A percentile compares a stretch with the other conserved stretches of the same genome.
These are phyloP conservation scores for Crotophaga sulcirostris DNA, from an alignment of 2,113 vertebrate species.

Conservation along the genomic window DNA sequence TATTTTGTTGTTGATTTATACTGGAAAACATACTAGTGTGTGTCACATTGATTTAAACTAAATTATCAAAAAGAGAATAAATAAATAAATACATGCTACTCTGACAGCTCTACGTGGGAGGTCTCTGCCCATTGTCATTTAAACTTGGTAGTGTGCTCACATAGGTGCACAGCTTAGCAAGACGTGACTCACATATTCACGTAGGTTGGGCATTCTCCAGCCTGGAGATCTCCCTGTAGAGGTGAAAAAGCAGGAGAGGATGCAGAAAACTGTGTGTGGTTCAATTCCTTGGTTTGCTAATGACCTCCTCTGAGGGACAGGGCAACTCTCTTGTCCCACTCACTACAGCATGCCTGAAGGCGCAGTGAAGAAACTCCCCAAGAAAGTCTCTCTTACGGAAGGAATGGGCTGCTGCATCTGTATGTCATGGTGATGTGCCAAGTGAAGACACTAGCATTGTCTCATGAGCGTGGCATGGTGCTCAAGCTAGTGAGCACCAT, in stretches of 20 bases:
- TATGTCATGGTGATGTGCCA: neutral
- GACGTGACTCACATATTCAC: conserved; percentile 23
- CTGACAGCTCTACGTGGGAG: conserved; percentile 18
- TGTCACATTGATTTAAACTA: conserved; percentile 49
- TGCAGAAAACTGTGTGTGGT: neutral
- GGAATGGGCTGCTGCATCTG: fast-evolving
- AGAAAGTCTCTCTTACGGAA: neutral
- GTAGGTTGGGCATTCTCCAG: neutral
- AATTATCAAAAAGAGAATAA: conserved; percentile 39
- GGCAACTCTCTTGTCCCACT: neutral
- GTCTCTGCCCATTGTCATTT: conserved; percentile 19
- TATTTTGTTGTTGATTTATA: conserved; percentile 52
- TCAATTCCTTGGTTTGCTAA: neutral
- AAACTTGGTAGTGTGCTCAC: neutral
- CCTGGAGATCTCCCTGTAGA: neutral
- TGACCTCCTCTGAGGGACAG: neutral
- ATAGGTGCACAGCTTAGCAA: conserved; percentile 36
- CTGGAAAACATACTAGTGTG: neutral
- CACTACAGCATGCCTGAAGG: neutral
- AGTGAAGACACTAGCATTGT: fast-evolving
- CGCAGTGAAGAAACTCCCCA: neutral
- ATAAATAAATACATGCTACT: neutral
- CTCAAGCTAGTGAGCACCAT: neutral
- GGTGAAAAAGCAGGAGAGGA: neutral
- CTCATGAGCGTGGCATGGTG: fast-evolving